Base-by-base conservation (phyloP, 2,888 invertebrate species). In the Empis livida region DNA sequence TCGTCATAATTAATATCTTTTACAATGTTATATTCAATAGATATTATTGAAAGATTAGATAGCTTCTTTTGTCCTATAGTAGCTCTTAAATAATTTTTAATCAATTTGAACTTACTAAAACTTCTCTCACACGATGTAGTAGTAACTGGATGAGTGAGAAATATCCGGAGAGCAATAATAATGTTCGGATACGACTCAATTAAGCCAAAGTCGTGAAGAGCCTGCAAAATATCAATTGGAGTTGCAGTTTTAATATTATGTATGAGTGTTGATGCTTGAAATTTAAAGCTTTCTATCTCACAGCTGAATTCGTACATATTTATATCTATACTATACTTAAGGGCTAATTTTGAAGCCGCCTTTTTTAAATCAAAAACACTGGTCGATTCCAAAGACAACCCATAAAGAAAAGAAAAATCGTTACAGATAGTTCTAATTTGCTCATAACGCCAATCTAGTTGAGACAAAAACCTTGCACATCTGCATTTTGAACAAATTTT, bases 241-340 rank as follows among this genome's bases (percentile, higher is more conserved):
- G 41, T 41, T 41, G 41, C 41, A 41, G 41, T 27, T 23, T 41
- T 41, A 23, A 41, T 8, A 41, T 35, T 27, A n/a, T 27, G n/a
- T 41, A 41, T n/a, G 2, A 41, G 8, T 23, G n/a, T 41, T 6
- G 41, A 41, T 41, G 41, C 23, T 41, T 41, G 2, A 41, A 41
- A 35, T 41, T 41, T 23, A 14, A 41, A 41, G n/a, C 41, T 41
- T 41, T 41, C n/a, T 5, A 41, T 41, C n/a, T 41, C 40, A 41
- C 40, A n/a, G n/a, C n/a, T 9, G 27, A 41, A n/a, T n/a, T 41
- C 27, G 27, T 40, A 40, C 40, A 40, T 40, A 40, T 40, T 40
- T 8, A 40, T 10, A 40, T 40, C 20, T 40, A 3, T 41, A 8
- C 41, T 41, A 8, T 41, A 41, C 41, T 41, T 41, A 41, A 41